These are phyloP conservation scores for Charanyca ferruginea DNA, from an alignment of 2,888 invertebrate genomes.

Conservation along the genomic window DNA sequence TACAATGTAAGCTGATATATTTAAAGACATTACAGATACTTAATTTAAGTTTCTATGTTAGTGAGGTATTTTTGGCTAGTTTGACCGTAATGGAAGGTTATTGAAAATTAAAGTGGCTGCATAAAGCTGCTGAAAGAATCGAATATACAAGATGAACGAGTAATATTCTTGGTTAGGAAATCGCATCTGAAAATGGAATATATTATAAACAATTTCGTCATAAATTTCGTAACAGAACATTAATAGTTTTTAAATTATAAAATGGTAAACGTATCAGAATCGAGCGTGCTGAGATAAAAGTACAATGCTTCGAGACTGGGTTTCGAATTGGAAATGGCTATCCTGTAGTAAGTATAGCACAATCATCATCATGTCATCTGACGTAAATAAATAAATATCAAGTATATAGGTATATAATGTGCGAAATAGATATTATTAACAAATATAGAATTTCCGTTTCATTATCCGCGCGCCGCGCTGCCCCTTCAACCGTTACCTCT, in stretches of 20 bases:
- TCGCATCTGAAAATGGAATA: background rate
- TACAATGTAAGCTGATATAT: slow-evolving; percentile 11
- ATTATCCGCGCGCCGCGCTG: too few relatives aligned
- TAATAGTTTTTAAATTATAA: background rate
- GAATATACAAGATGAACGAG: background rate
- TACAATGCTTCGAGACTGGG: too few relatives aligned
- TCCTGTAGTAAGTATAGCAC: too few relatives aligned
- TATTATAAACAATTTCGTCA: background rate
- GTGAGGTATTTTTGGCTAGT: slow-evolving; percentile 23
- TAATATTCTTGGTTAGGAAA: background rate
- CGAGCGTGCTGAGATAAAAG: background rate
- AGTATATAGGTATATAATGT: too few relatives aligned
- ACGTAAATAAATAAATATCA: too few relatives aligned
- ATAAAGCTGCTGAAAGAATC: slow-evolving; percentile 31
- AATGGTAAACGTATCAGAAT: background rate
- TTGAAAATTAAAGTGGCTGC: slow-evolving; percentile 28
- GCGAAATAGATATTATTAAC: too few relatives aligned
- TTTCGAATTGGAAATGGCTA: too few relatives aligned
- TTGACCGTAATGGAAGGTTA: slow-evolving; percentile 9
- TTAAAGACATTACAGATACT: slow-evolving; percentile 23
- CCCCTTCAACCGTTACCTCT: too few relatives aligned
- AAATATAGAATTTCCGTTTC: too few relatives aligned
- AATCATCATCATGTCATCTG: too few relatives aligned
- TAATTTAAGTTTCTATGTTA: slow-evolving; percentile 31
- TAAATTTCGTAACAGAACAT: background rate